Evolutionary conservation across 2,113 vertebrate species (phyloP).

Genomic region (Penelope pileata): DNA sequence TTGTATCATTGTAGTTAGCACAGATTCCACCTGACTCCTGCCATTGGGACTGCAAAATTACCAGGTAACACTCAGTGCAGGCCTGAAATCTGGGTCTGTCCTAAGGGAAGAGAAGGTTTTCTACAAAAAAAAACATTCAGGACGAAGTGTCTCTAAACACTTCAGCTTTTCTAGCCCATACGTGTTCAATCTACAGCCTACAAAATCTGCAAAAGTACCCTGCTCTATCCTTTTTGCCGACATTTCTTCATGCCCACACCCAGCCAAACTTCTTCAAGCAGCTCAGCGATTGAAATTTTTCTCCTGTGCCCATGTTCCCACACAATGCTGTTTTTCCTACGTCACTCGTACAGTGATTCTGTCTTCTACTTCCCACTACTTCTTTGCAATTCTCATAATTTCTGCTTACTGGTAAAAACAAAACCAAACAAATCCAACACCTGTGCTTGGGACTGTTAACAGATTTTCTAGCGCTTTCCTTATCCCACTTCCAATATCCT

Average conservation of each 20-base stretch:
- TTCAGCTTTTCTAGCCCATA: neutral
- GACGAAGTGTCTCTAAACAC: neutral
- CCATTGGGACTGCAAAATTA: neutral
- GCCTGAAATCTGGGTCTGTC: neutral
- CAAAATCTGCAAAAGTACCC: rapidly evolving
- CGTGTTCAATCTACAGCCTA: neutral
- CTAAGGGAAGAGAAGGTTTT: neutral
- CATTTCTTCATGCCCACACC: neutral
- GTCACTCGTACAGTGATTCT: neutral
- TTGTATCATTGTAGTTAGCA: neutral
- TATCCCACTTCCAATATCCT: neutral
- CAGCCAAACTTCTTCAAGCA: neutral
- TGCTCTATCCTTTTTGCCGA: neutral
- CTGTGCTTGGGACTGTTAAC: neutral
- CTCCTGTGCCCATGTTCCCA: neutral
- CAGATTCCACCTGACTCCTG: neutral
- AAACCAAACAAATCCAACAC: neutral
- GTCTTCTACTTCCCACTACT: neutral
- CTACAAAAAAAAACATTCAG: neutral
- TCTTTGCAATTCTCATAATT: neutral
- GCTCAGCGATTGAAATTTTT: neutral
- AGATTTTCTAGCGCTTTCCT: neutral
- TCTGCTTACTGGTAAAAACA: neutral
- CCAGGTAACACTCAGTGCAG: neutral
- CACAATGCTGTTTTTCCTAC: neutral